phyloP scores from a whole-genome alignment of 2,797 vertebrate genomes.

The Hylomyscus alleni region DNA sequence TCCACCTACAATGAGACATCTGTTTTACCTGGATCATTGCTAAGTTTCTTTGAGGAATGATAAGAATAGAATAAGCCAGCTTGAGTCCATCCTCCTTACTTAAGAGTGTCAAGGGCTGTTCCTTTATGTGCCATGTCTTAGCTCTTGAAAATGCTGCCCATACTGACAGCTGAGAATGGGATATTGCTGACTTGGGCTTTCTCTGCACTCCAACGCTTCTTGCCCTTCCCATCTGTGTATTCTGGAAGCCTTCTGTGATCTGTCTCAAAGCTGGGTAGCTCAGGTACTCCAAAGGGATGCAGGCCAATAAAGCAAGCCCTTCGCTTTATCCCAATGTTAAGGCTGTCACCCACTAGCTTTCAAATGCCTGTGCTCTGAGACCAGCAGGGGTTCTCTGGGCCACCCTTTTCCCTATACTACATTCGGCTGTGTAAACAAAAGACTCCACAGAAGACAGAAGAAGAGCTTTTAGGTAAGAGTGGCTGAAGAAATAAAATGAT shows the following conservation, averaged over 20 bases:
- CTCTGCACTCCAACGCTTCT: background rate
- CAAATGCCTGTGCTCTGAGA: background rate
- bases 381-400: background rate
- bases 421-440: background rate
- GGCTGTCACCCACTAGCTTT: background rate
- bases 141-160: constrained; percentile 16
- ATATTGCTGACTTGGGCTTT: constrained; percentile 35
- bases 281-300: background rate
- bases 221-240: background rate
- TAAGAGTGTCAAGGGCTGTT: constrained; percentile 15
- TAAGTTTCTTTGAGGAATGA: background rate
- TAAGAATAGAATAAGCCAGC: background rate
- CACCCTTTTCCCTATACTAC: background rate
- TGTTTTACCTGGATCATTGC: constrained; percentile 57
- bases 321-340: background rate
- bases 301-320: background rate
- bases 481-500: background rate
- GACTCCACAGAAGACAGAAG: background rate
- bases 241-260: constrained; percentile 30
- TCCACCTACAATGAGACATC: constrained; percentile 62
- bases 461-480: background rate
- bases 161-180: background rate
- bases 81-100: constrained; percentile 28
- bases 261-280: constrained; percentile 31
- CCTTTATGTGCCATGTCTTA: background rate